Base-by-base conservation (phyloP, 2,113 vertebrate genomes). In the Rhynchomys soricoides region DNA sequence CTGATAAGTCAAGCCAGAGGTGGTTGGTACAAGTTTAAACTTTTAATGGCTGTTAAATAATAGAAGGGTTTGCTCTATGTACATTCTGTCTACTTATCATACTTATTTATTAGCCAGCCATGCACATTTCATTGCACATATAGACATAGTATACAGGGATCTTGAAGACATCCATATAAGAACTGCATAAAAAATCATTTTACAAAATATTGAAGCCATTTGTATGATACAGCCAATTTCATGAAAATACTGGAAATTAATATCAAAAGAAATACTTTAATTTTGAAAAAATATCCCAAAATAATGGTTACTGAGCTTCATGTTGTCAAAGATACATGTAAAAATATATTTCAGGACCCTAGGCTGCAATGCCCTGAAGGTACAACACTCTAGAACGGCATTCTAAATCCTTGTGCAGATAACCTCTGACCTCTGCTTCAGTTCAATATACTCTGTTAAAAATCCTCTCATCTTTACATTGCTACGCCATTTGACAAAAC, bases 11-110 rank as follows among this genome's bases (percentile, higher is more conserved):
- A 95, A 83, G 83, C 94, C 59, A 57, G 91, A 90, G 83, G 91
- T 83, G 82, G 70, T 98, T 98, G 98, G 95, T 98, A 98, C 92
- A 99, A 97, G 98, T 97, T 90, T 97, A 98, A 97, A 96, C 91
- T 98, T 98, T 99, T 99, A 99, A 98, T 98, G 93, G 79, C 98
- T 98, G 97, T 98, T 98, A 97, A 96, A 97, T 97, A 92, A 95
- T 70, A 96, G 95, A 96, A 96, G 81, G 86, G 95, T 97, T 43
- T 92, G 96, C 93, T 96, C 96, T 98, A 98, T 98, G 37, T 98
- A 99, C 98, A 99, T 94, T 98, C 98, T 98, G 97, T 98, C 98
- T 99, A 98, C 98, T 96, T 97, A 95, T 91, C 98, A 97, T 97
- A 93, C 97, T n/a, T n/a, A n/a, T n/a, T n/a, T 94, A 88, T 19